Conservation (phyloP, 2,888 invertebrate genomes). For the Diaprepes abbreviatus region DNA sequence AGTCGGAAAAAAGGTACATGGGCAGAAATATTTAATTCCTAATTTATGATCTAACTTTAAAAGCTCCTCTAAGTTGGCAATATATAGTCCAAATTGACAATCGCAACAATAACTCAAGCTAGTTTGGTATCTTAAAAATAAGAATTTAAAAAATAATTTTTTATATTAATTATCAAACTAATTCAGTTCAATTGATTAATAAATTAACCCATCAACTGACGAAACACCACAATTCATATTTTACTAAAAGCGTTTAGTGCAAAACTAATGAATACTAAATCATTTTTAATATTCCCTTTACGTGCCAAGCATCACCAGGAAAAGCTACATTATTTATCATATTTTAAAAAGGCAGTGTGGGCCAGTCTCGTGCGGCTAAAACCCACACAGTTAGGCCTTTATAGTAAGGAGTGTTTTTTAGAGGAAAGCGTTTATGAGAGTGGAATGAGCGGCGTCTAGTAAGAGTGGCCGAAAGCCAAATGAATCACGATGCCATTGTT, state of each 20-base stretch:
- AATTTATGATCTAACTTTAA: no score
- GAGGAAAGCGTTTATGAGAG: slow-evolving; percentile 30
- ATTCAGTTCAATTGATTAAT: no score
- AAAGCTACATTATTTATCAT: slow-evolving; percentile 19
- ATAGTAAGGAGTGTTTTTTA: slow-evolving; percentile 37
- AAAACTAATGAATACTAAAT: slow-evolving; percentile 4
- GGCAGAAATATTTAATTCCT: no score
- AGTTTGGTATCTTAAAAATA: no score
- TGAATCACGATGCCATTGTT: slow-evolving; percentile 57
- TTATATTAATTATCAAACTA: no score
- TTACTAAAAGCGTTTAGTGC: neutral
- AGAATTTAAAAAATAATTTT: no score
- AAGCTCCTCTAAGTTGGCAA: no score
- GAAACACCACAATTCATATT: neutral
- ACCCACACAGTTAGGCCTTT: slow-evolving; percentile 37
- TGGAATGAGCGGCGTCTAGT: slow-evolving; percentile 55
- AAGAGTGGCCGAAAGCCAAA: slow-evolving; percentile 59
- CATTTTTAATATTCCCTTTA: neutral
- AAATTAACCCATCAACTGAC: neutral
- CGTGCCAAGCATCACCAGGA: slow-evolving; percentile 21
- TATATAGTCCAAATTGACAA: no score
- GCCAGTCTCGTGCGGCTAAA: slow-evolving; percentile 36
- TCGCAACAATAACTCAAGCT: no score
- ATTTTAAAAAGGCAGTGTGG: slow-evolving; percentile 28
- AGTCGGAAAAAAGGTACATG: no score